Conservation (phyloP, 1,140 invertebrate genomes). For the Hetaerina americana region DNA sequence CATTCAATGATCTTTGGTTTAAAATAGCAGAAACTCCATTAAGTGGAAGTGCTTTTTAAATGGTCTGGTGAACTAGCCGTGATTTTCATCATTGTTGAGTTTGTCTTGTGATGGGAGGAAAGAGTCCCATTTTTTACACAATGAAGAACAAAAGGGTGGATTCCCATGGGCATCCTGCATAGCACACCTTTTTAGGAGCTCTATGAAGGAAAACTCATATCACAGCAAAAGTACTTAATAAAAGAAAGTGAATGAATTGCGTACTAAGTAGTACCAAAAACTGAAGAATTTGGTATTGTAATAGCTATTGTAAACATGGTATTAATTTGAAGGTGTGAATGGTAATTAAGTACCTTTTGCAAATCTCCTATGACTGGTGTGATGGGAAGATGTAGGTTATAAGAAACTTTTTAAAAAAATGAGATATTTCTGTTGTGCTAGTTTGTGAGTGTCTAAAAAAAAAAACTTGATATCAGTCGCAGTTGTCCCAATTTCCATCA, state of each 20-base stretch:
- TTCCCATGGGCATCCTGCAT: background rate
- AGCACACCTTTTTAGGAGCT: background rate
- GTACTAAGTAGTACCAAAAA: background rate
- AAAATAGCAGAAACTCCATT: background rate
- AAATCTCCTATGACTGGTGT: background rate
- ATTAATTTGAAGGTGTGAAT: background rate
- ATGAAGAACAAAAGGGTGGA: background rate
- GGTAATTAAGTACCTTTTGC: background rate
- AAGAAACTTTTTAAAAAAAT: constrained; percentile 1
- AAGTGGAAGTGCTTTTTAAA: background rate
- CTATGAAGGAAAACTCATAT: background rate
- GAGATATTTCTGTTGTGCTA: background rate
- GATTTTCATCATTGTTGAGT: background rate
- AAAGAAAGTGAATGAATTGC: background rate
- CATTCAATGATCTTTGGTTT: background rate
- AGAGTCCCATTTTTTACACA: background rate
- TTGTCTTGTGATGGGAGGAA: background rate
- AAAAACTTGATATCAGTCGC: background rate
- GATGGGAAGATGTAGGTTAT: background rate
- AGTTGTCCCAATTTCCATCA: background rate
- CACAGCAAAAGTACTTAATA: background rate
- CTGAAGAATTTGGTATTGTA: background rate
- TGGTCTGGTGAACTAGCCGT: background rate
- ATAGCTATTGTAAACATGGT: background rate
- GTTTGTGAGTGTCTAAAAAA: background rate